These are phyloP conservation scores for Asarcornis scutulata DNA, from an alignment of 2,113 vertebrate genomes.

Conservation along the genomic window DNA sequence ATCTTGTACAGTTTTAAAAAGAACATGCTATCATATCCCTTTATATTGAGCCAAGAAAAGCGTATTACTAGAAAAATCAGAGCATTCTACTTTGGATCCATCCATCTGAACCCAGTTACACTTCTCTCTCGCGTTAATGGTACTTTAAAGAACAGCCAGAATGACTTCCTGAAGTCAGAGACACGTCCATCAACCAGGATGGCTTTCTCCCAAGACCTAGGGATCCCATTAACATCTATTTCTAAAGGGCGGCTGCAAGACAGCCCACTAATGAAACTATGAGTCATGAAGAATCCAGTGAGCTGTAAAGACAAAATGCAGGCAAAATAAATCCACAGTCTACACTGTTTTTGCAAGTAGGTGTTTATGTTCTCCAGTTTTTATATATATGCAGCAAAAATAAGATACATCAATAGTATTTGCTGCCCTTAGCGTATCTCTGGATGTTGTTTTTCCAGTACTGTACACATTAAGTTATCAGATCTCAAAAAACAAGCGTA, in stretches of 20 bases:
- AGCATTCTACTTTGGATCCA: background rate
- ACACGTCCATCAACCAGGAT: background rate
- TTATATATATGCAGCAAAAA: background rate
- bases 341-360: background rate
- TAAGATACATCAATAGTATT: background rate
- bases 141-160: slow-evolving; percentile 15
- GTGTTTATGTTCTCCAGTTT: background rate
- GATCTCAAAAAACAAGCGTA: background rate
- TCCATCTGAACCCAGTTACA: background rate
- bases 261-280: background rate
- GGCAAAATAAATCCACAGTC: background rate
- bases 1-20: background rate
- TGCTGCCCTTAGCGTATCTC: fast-evolving
- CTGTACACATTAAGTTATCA: background rate
- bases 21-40: background rate
- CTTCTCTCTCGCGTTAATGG: background rate
- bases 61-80: background rate
- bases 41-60: background rate
- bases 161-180: background rate
- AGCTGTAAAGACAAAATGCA: background rate
- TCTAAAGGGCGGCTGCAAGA: background rate
- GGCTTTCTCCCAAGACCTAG: background rate
- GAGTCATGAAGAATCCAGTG: background rate
- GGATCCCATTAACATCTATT: background rate
- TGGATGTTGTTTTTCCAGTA: background rate